Evolutionary conservation across 2,888 invertebrate species (phyloP).

Genomic region (Tipula lateralis): DNA sequence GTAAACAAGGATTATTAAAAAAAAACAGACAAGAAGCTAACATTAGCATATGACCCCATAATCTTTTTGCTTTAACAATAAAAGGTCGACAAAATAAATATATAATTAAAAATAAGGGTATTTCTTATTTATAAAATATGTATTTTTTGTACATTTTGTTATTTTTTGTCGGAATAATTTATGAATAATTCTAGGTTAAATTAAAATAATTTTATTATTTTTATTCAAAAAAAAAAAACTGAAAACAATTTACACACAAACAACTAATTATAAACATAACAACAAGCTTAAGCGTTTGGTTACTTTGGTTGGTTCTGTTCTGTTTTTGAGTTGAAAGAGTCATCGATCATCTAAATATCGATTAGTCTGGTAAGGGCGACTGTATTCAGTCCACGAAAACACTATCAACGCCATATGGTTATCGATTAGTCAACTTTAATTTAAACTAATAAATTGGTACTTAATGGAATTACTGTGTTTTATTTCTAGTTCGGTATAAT

Average conservation of each 20-base stretch:
- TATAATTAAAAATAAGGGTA: not conserved
- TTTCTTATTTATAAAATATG: not conserved
- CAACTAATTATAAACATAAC: not conserved
- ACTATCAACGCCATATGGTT: too few relatives aligned
- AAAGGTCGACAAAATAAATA: not conserved
- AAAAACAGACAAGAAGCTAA: not conserved
- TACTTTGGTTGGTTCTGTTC: not conserved
- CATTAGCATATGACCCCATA: not conserved
- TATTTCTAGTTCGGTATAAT: not conserved
- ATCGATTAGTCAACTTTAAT: not conserved
- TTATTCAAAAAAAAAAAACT: not conserved
- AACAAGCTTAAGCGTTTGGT: not conserved
- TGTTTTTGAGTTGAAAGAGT: too few relatives aligned
- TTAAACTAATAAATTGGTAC: not conserved
- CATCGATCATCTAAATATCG: too few relatives aligned
- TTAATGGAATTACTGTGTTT: not conserved
- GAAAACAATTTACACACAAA: not conserved
- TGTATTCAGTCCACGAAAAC: too few relatives aligned
- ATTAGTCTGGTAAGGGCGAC: too few relatives aligned
- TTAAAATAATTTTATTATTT: slow-evolving; percentile 1
- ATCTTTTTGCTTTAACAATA: not conserved
- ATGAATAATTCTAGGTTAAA: not conserved
- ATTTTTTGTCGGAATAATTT: not conserved
- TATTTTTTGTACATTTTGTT: not conserved
- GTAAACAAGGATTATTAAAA: not conserved